A percentile compares a stretch with the other conserved stretches of the same genome.
Evolutionary conservation across 1,140 invertebrate species (phyloP).

Genomic region (Neuroterus valhalla): DNA sequence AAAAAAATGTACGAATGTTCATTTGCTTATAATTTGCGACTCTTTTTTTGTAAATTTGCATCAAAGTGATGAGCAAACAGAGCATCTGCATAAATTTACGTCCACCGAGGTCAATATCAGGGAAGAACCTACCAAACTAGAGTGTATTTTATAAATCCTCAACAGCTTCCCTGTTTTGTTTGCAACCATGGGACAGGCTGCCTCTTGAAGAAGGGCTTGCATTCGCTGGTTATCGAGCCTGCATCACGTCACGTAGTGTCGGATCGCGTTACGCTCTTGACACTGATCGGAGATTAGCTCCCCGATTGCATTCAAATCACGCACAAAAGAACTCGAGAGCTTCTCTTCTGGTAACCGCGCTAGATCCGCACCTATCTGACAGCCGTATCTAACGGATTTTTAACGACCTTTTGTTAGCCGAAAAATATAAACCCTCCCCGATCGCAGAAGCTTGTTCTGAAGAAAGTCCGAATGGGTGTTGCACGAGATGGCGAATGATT

Average conservation of each 20-base stretch:
- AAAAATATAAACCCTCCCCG: constrained; percentile 59
- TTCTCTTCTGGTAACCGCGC: constrained; percentile 54
- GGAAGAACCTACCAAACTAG: not conserved
- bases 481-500: constrained; percentile 10
- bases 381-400: constrained; percentile 73
- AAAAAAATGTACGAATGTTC: too few species aligned
- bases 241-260: constrained; percentile 71
- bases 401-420: constrained; percentile 72
- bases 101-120: too few species aligned
- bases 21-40: too few species aligned
- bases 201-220: constrained; percentile 1
- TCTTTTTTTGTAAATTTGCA: too few species aligned
- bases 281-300: constrained; percentile 74
- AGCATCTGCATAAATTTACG: too few species aligned
- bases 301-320: constrained; percentile 74
- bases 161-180: not conserved
- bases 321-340: constrained; percentile 70
- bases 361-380: constrained; percentile 67
- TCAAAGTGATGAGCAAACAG: too few species aligned
- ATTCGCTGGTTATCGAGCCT: constrained; percentile 63
- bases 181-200: not conserved
- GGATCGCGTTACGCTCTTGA: constrained; percentile 74
- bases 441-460: constrained; percentile 17
- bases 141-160: constrained; percentile 9
- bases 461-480: constrained; percentile 27